These are phyloP conservation scores for Trachelus iudaicus DNA, from an alignment of 2,888 invertebrate genomes.

Conservation along the genomic window DNA sequence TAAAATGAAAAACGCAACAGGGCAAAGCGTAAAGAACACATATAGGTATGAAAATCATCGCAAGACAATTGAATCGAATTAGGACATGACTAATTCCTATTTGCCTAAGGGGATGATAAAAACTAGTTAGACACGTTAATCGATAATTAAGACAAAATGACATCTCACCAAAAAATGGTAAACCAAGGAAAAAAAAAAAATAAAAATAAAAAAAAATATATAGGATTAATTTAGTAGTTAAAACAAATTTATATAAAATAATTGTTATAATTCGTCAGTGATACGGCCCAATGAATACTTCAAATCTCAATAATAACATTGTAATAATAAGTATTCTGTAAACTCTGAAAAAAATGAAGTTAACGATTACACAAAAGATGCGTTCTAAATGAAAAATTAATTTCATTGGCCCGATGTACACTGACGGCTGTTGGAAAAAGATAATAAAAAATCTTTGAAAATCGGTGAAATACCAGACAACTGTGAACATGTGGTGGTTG, in stretches of 20 bases:
- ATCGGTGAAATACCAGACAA: conserved; percentile 64
- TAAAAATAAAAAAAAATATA: conserved; percentile 33
- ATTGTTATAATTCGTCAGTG: conserved; percentile 37
- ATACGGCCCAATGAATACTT: conserved; percentile 24
- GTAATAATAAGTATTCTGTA: neutral
- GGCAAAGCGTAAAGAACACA: conserved; percentile 24
- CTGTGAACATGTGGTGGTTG: conserved; percentile 64
- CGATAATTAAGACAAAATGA: conserved; percentile 56
- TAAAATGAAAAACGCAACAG: neutral
- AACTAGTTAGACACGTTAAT: conserved; percentile 55
- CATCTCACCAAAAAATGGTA: conserved; percentile 55
- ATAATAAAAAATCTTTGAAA: conserved; percentile 58
- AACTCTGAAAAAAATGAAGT: neutral
- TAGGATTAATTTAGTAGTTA: conserved; percentile 45
- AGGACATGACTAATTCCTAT: conserved; percentile 54
- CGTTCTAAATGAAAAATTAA: neutral
- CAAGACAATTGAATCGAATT: conserved; percentile 54
- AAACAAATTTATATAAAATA: conserved; percentile 41
- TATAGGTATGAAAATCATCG: conserved; percentile 55
- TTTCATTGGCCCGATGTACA: conserved; percentile 10
- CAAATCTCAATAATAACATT: neutral
- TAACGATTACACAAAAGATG: neutral
- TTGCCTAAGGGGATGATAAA: conserved; percentile 53
- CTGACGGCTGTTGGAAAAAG: conserved; percentile 19
- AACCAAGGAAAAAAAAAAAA: conserved; percentile 28